A percentile compares a stretch with the other conserved stretches of the same genome.
Evolutionary conservation across 2,888 invertebrate genomes (phyloP).

Genomic region (Adineta ricciae): DNA sequence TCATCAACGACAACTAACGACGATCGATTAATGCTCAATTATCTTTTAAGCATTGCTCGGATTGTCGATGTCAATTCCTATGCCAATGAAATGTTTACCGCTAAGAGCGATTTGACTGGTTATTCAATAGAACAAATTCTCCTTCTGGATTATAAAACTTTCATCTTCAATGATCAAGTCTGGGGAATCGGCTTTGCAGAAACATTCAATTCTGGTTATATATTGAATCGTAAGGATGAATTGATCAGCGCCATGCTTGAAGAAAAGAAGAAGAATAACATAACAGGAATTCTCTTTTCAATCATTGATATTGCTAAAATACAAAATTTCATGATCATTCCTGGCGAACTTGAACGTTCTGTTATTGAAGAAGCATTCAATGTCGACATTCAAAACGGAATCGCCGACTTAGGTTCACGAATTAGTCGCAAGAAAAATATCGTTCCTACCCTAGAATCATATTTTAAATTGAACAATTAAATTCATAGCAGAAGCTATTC

Average conservation of each 20-base stretch:
- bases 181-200: background rate
- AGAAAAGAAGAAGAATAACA: background rate
- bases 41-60: background rate
- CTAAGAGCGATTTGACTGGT: background rate
- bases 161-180: background rate
- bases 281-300: background rate
- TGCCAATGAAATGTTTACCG: background rate
- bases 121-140: background rate
- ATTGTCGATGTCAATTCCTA: background rate
- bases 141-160: background rate
- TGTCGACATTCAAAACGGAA: background rate
- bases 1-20: background rate
- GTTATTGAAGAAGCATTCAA: background rate
- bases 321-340: background rate
- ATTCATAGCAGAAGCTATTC: too few species aligned
- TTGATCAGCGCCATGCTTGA: background rate
- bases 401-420: background rate
- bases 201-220: background rate
- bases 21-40: background rate
- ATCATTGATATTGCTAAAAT: background rate
- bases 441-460: background rate
- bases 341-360: background rate
- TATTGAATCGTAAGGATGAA: background rate
- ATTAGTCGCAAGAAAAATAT: conserved; percentile 10
- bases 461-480: background rate